A percentile compares a stretch with the other conserved stretches of the same genome.
phyloP scores from a whole-genome alignment of 2,888 invertebrate species.

The Drosophila mayaguana region DNA sequence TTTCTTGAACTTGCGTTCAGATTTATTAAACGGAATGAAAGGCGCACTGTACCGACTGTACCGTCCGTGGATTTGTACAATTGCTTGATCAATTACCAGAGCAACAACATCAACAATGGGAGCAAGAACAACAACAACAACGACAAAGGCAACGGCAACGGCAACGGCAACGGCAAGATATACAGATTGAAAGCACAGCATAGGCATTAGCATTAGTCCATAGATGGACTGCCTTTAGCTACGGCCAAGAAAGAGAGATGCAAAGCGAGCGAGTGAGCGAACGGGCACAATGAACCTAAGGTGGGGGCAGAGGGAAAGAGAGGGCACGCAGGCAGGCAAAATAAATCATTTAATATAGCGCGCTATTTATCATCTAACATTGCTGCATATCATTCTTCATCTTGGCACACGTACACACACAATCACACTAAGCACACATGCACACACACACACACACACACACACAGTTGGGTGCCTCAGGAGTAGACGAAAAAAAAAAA shows the following conservation, averaged over 20 bases:
- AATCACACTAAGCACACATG: too few species aligned
- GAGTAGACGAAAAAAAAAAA: constrained; percentile 44
- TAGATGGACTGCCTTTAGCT: constrained; percentile 45
- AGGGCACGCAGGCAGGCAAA: constrained; percentile 39
- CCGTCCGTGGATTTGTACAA: constrained; percentile 53
- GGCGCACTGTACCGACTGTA: constrained; percentile 47
- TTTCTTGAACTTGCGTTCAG: constrained; percentile 27
- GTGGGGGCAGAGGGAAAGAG: constrained; percentile 15
- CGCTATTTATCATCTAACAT: constrained; percentile 78
- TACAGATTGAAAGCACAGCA: constrained; percentile 47
- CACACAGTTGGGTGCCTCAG: constrained; percentile 71
- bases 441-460: constrained; percentile 31
- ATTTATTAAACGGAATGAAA: constrained; percentile 46
- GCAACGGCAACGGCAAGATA: constrained; percentile 21
- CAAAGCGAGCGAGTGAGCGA: constrained; percentile 23
- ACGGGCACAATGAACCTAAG: constrained; percentile 68
- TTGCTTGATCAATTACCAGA: constrained; percentile 60
- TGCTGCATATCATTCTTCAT: constrained; percentile 76
- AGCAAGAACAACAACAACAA: constrained; percentile 26
- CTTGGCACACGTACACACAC: constrained; percentile 45
- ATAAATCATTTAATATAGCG: constrained; percentile 80
- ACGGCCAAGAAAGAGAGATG: constrained; percentile 46
- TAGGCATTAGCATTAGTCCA: constrained; percentile 56
- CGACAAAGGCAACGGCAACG: too few species aligned
- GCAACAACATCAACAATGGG: constrained; percentile 32